Evolutionary conservation across 2,797 vertebrate genomes (phyloP).

Genomic region (Thaleichthys pacificus): DNA sequence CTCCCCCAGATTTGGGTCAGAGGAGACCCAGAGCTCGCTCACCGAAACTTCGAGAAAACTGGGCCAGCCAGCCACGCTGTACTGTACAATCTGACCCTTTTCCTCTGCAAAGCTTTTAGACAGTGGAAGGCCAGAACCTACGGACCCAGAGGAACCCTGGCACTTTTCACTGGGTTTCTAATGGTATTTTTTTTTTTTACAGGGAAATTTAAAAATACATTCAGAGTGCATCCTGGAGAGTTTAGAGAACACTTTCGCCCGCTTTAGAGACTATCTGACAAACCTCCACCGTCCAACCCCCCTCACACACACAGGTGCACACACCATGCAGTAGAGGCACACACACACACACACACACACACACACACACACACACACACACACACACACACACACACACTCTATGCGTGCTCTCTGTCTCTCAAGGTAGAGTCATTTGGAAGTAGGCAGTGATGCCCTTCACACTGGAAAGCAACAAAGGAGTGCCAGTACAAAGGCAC

Average conservation of each 20-base stretch:
- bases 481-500: slow-evolving; percentile 61
- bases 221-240: slow-evolving; percentile 57
- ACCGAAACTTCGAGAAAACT: slow-evolving; percentile 33
- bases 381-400: slow-evolving; percentile 28
- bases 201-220: slow-evolving; percentile 69
- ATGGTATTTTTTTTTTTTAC: slow-evolving; percentile 41
- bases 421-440: slow-evolving; percentile 51
- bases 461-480: slow-evolving; percentile 53
- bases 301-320: neutral
- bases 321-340: neutral
- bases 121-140: slow-evolving; percentile 33
- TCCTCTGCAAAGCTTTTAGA: slow-evolving; percentile 54
- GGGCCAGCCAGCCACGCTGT: slow-evolving; percentile 4
- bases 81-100: slow-evolving; percentile 13
- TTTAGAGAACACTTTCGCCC: slow-evolving; percentile 27
- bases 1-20: slow-evolving; percentile 67
- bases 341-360: slow-evolving; percentile 18
- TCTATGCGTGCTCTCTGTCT: slow-evolving; percentile 24
- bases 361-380: slow-evolving; percentile 13
- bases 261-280: neutral
- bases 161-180: slow-evolving; percentile 47
- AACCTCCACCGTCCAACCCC: no score
- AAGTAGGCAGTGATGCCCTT: slow-evolving; percentile 40
- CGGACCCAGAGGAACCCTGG: slow-evolving; percentile 32
- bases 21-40: slow-evolving; percentile 49